Evolutionary conservation across 2,113 vertebrate genomes (phyloP).

Genomic region (Anguilla rostrata): DNA sequence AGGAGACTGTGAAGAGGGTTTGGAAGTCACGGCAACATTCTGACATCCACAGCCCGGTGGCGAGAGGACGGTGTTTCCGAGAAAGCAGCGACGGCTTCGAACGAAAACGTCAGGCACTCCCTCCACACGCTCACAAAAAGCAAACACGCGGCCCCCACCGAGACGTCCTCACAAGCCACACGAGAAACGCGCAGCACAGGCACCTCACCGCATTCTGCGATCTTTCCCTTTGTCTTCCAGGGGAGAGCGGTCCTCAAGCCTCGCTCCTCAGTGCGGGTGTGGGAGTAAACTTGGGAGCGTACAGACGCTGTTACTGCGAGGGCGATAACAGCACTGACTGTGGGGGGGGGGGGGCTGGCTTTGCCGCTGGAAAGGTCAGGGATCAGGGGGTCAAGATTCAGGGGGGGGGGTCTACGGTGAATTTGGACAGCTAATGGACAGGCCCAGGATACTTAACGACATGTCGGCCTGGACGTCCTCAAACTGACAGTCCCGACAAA

Average conservation of each 20-base stretch:
- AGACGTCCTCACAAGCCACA: neutral
- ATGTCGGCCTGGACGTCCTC: neutral
- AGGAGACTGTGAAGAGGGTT: constrained; percentile 28
- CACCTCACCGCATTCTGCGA: neutral
- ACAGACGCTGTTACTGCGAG: neutral
- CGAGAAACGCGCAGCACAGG: no score
- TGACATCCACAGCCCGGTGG: constrained; percentile 36
- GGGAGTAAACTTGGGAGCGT: neutral
- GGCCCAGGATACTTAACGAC: neutral
- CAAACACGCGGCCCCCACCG: neutral
- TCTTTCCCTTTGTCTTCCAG: neutral
- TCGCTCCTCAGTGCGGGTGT: neutral
- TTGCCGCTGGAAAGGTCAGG: neutral
- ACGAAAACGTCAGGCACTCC: neutral
- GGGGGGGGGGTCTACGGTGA: neutral
- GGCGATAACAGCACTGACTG: constrained; percentile 7
- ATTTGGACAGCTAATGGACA: neutral
- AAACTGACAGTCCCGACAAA: neutral
- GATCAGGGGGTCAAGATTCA: neutral
- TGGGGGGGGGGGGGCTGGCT: neutral
- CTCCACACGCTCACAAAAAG: neutral
- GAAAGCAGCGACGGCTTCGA: neutral
- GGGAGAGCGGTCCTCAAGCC: neutral
- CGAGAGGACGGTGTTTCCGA: constrained; percentile 19
- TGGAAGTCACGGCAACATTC: constrained; percentile 33